Percentiles rank a stretch among this genome's conserved stretches.
phyloP scores from a whole-genome alignment of 2,113 vertebrate species.

The Rhodinocichla rosea region DNA sequence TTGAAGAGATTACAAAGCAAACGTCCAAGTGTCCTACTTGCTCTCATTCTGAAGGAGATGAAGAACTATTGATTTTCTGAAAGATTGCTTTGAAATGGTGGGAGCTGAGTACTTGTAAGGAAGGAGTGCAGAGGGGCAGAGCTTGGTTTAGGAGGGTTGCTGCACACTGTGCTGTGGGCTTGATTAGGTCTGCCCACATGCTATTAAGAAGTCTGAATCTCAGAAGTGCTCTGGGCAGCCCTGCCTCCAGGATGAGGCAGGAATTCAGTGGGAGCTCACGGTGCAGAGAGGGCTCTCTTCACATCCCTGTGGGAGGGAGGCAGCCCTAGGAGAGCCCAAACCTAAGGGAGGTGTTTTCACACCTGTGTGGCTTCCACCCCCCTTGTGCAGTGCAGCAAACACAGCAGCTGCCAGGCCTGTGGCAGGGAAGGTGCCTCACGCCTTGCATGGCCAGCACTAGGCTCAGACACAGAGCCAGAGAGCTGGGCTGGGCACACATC shows the following conservation, averaged over 20 bases:
- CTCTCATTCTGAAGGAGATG: constrained; percentile 63
- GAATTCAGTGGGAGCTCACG: background rate
- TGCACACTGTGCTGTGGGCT: background rate
- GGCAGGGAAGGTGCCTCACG: background rate
- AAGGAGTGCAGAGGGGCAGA: constrained; percentile 29
- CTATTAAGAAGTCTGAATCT: constrained; percentile 38
- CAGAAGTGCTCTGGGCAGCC: background rate
- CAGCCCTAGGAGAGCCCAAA: background rate
- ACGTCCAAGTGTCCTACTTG: constrained; percentile 61
- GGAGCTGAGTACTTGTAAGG: constrained; percentile 49
- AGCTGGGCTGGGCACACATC: background rate
- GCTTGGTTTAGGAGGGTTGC: constrained; percentile 31
- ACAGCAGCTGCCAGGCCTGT: background rate
- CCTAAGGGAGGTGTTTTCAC: background rate
- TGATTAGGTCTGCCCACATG: constrained; percentile 54
- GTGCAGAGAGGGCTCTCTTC: background rate
- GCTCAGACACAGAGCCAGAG: background rate
- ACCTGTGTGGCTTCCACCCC: background rate
- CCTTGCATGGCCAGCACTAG: background rate
- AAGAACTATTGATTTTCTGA: constrained; percentile 69
- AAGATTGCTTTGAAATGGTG: constrained; percentile 67
- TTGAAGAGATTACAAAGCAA: constrained; percentile 65
- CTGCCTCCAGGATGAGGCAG: background rate
- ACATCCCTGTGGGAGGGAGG: background rate
- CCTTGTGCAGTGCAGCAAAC: background rate